These are phyloP conservation scores for Dipodomys merriami DNA, from an alignment of 2,113 vertebrate species.

Conservation along the genomic window DNA sequence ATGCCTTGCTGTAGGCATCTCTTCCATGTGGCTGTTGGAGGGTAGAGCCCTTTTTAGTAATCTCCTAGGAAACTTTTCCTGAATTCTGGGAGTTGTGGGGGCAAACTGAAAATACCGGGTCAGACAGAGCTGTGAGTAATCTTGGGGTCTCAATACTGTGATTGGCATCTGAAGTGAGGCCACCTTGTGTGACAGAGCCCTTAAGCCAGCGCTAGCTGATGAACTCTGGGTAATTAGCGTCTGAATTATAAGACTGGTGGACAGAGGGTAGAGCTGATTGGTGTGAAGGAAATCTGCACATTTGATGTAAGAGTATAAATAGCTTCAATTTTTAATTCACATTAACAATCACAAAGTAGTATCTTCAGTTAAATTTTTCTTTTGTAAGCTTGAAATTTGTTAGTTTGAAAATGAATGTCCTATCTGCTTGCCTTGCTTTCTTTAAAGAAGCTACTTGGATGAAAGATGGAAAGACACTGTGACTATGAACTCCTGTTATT, in stretches of 20 bases:
- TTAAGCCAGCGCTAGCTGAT: neutral
- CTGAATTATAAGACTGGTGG: neutral
- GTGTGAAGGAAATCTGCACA: neutral
- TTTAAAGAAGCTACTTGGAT: neutral
- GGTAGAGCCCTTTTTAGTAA: neutral
- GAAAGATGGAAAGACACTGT: slow-evolving; percentile 47
- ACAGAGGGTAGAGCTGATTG: neutral
- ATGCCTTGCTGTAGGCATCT: no score
- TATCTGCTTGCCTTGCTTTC: neutral
- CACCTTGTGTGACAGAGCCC: neutral
- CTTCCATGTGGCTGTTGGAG: neutral
- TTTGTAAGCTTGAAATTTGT: neutral
- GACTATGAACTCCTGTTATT: neutral
- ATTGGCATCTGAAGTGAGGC: neutral
- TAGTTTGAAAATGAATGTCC: neutral
- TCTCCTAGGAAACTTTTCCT: neutral
- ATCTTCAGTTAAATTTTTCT: neutral
- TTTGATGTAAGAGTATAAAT: neutral
- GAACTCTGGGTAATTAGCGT: neutral
- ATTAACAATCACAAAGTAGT: neutral
- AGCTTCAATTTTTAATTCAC: neutral
- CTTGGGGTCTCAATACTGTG: no score
- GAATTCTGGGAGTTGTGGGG: neutral
- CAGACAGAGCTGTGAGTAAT: neutral
- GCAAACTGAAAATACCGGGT: neutral